Percentiles rank a stretch among this genome's conserved stretches.
Evolutionary conservation across 2,888 invertebrate species (phyloP).

Genomic region (Zaprionus bogoriensis): DNA sequence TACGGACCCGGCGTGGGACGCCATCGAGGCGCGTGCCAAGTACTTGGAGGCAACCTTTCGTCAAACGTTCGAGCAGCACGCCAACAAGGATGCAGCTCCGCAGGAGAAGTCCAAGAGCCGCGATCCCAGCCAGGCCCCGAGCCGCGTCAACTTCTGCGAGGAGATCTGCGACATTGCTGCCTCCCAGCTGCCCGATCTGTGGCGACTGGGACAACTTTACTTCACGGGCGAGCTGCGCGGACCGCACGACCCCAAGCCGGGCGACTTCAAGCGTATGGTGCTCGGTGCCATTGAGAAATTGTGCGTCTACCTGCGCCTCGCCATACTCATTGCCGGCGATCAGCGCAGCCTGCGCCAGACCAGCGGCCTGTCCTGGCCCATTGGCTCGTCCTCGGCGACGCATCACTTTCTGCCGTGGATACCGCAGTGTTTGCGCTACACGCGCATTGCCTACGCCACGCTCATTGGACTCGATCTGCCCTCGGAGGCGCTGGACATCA

Average conservation of each 20-base stretch:
- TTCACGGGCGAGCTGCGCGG: conserved; percentile 94
- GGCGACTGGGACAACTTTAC: conserved; percentile 97
- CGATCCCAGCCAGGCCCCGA: conserved; percentile 84
- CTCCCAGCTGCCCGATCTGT: conserved; percentile 93
- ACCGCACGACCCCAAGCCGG: conserved; percentile 89
- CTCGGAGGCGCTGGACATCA: conserved; percentile 92
- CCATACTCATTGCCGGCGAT: conserved; percentile 87
- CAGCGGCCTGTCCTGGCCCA: conserved; percentile 81
- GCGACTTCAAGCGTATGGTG: conserved; percentile 92
- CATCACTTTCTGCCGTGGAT: conserved; percentile 87
- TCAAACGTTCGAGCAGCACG: conserved; percentile 80
- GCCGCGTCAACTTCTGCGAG: conserved; percentile 90
- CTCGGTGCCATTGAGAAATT: conserved; percentile 89
- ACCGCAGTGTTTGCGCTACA: conserved; percentile 90
- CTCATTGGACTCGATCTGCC: conserved; percentile 93
- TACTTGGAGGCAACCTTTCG: conserved; percentile 85
- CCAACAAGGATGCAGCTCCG: conserved; percentile 74
- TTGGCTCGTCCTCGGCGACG: conserved; percentile 84
- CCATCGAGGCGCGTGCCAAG: conserved; percentile 91
- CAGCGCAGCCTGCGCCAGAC: conserved; percentile 82
- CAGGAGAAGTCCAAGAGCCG: conserved; percentile 80
- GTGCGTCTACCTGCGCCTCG: conserved; percentile 88
- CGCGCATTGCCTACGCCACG: conserved; percentile 91
- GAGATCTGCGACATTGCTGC: conserved; percentile 90
- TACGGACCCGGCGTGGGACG: conserved; percentile 98